Evolutionary conservation across 2,113 vertebrate genomes (phyloP).

Genomic region (Cromileptes altivelis): DNA sequence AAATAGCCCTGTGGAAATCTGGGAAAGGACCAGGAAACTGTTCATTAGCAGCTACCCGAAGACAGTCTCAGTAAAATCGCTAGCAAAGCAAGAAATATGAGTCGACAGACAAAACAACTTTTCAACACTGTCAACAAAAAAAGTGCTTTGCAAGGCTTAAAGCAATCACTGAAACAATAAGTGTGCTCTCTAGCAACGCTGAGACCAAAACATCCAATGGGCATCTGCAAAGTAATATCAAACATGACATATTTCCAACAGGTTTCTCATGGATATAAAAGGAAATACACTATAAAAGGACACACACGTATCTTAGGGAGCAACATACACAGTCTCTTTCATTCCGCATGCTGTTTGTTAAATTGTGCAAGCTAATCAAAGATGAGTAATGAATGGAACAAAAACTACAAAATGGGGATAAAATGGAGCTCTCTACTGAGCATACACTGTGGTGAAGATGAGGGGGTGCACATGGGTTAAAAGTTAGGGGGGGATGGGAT

Average conservation of each 20-base stretch:
- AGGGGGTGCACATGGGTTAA: conserved; percentile 23
- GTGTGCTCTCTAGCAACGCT: background rate
- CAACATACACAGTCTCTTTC: conserved; percentile 8
- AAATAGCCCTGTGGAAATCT: conserved; percentile 57
- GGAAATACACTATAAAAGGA: conserved; percentile 12
- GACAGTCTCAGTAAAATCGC: conserved; percentile 14
- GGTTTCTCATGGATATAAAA: conserved; percentile 5
- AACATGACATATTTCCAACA: conserved; percentile 22
- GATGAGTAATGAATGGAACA: conserved; percentile 48
- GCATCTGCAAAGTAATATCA: conserved; percentile 2
- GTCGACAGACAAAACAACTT: conserved; percentile 47
- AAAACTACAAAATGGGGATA: conserved; percentile 34
- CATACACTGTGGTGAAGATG: conserved; percentile 41
- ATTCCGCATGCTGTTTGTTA: conserved; percentile 66
- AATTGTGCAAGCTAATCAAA: conserved; percentile 40
- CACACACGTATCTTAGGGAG: conserved; percentile 4
- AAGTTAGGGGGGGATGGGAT: conserved; percentile 42
- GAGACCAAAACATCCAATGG: background rate
- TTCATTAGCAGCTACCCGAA: conserved; percentile 42
- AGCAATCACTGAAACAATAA: conserved; percentile 20
- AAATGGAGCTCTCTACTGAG: conserved; percentile 29
- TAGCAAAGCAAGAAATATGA: conserved; percentile 33
- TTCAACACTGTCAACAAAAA: conserved; percentile 29
- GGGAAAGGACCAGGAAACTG: conserved; percentile 59
- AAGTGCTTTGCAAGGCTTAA: conserved; percentile 11